Conservation (phyloP, 2,113 vertebrate genomes). For the Hippocampus zosterae region DNA sequence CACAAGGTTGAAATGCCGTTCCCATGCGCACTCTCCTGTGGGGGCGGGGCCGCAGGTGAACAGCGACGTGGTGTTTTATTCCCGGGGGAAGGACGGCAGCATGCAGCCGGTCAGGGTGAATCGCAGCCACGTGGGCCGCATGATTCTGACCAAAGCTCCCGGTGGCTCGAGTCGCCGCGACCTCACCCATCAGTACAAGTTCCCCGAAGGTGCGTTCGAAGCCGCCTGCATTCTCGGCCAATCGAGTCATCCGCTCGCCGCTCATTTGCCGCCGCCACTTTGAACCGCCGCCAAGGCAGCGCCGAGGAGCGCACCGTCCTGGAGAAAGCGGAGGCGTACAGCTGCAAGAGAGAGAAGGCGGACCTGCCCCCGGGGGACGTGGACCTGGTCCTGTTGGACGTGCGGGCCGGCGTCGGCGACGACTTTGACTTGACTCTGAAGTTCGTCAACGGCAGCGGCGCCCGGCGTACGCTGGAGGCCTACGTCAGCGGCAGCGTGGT, state of each 20-base stretch:
- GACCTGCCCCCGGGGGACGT: conserved; percentile 62
- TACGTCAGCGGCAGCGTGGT: conserved; percentile 82
- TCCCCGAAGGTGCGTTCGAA: conserved; percentile 80
- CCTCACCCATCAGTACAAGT: conserved; percentile 88
- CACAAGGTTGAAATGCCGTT: neutral
- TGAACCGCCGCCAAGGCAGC: conserved; percentile 67
- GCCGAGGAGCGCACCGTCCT: conserved; percentile 83
- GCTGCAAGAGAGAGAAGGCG: conserved; percentile 69
- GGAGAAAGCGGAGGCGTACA: conserved; percentile 84
- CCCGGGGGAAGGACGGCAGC: conserved; percentile 76
- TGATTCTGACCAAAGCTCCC: conserved; percentile 84
- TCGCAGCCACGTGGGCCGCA: conserved; percentile 75
- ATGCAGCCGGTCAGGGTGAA: conserved; percentile 74
- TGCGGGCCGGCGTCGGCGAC: conserved; percentile 76
- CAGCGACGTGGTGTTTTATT: conserved; percentile 86
- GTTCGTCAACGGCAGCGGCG: conserved; percentile 75
- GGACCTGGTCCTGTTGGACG: conserved; percentile 75
- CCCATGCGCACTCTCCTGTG: neutral
- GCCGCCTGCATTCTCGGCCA: neutral
- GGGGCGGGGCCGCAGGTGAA: conserved; percentile 78
- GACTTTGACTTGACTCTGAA: conserved; percentile 80
- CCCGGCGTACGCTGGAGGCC: conserved; percentile 64
- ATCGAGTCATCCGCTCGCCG: too few relatives aligned
- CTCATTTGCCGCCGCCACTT: neutral
- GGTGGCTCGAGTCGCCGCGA: conserved; percentile 73